Evolutionary conservation across 2,113 vertebrate species (phyloP).

Genomic region (Bubo blakistoni): DNA sequence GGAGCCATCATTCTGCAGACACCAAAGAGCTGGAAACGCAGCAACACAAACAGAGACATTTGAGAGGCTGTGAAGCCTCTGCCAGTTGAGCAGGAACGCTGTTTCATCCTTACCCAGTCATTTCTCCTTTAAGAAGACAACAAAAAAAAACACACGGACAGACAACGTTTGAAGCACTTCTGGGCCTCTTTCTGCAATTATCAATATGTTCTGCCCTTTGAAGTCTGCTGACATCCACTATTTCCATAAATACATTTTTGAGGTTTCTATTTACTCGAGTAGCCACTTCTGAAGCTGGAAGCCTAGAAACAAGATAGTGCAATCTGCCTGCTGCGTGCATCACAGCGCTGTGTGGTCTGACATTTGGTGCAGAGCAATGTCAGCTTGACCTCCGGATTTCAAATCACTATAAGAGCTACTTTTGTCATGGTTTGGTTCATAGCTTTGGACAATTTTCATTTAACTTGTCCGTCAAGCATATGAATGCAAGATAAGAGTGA

Average conservation of each 20-base stretch:
- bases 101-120: not conserved
- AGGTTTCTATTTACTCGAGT: conserved; percentile 27
- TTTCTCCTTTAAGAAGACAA: conserved; percentile 17
- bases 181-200: conserved; percentile 49
- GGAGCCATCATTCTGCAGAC: not conserved
- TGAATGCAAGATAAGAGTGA: conserved; percentile 59
- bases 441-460: conserved; percentile 66
- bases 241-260: conserved; percentile 59
- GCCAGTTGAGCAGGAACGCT: not conserved
- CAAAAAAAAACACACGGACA: not conserved
- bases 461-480: conserved; percentile 62
- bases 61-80: not conserved
- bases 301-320: not conserved
- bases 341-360: conserved; percentile 50
- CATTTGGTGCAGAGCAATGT: conserved; percentile 53
- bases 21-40: not conserved
- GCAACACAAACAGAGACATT: not conserved
- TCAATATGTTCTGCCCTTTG: conserved; percentile 52
- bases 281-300: conserved; percentile 49
- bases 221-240: conserved; percentile 55
- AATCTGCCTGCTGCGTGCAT: conserved; percentile 26
- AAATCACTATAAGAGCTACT: conserved; percentile 30
- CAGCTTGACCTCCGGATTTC: conserved; percentile 44
- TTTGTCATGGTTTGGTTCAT: conserved; percentile 69
- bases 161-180: not conserved